Percentiles rank a stretch among this genome's conserved stretches.
These are phyloP conservation scores for Axis porcinus DNA, from an alignment of 2,113 vertebrate species.

Conservation along the genomic window DNA sequence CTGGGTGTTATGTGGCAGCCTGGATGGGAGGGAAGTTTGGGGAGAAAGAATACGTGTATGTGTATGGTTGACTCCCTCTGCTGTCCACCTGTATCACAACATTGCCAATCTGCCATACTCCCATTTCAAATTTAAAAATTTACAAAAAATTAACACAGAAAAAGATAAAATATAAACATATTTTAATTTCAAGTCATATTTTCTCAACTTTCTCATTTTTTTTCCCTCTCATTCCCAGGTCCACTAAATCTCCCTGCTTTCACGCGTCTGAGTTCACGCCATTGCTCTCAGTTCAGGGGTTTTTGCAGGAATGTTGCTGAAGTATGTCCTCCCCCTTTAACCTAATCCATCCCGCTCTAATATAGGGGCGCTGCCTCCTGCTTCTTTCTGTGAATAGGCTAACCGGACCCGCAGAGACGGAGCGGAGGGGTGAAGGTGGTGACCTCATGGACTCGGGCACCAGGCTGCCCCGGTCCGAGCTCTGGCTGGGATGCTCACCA, in stretches of 20 bases:
- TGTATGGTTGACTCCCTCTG: background rate
- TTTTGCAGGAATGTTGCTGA: background rate
- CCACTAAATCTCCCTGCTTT: too few species aligned
- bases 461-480: background rate
- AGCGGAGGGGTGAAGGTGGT: background rate
- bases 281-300: background rate
- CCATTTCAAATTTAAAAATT: background rate
- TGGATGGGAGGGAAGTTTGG: background rate
- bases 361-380: accelerated
- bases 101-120: background rate
- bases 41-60: accelerated
- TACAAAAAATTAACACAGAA: background rate
- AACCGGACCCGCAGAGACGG: too few species aligned
- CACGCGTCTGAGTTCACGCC: background rate
- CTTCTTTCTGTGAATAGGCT: background rate
- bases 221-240: background rate
- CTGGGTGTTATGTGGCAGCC: background rate
- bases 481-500: background rate
- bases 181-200: background rate
- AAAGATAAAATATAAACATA: background rate
- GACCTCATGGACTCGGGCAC: background rate
- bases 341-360: background rate
- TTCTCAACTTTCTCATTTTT: background rate
- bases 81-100: background rate
- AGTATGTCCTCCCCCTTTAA: background rate